Conservation (phyloP, 2,888 invertebrate genomes). For the Zelleria hepariella region DNA sequence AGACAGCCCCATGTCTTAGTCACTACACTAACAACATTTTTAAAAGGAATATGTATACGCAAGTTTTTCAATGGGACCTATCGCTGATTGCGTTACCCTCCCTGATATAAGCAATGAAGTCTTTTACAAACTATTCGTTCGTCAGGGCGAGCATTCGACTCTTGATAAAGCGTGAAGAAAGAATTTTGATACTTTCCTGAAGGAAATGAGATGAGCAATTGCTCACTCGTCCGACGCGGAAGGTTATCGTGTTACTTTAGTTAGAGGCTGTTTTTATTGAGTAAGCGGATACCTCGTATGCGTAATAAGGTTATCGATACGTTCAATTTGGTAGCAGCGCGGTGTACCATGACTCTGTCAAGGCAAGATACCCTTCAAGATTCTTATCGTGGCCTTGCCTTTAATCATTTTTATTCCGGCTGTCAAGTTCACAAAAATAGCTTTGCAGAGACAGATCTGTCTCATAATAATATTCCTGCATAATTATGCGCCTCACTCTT, state of each 20-base stretch:
- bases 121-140: slow-evolving; percentile 62
- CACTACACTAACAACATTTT: too few relatives aligned
- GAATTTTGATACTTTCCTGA: slow-evolving; percentile 22
- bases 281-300: neutral
- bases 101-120: slow-evolving; percentile 60
- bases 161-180: slow-evolving; percentile 9
- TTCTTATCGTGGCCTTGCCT: too few relatives aligned
- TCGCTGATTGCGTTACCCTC: slow-evolving; percentile 40
- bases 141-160: slow-evolving; percentile 54
- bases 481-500: too few relatives aligned
- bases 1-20: too few relatives aligned
- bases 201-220: neutral
- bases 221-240: neutral
- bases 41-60: neutral
- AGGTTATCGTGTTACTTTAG: neutral
- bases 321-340: neutral
- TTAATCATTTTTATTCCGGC: too few relatives aligned
- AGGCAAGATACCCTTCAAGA: too few relatives aligned
- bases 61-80: neutral
- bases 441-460: too few relatives aligned
- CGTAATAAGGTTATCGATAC: neutral
- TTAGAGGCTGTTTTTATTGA: neutral
- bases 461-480: too few relatives aligned
- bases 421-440: too few relatives aligned
- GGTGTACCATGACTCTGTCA: neutral